Conservation (phyloP, 1,140 invertebrate genomes). For the Cyclina sinensis region DNA sequence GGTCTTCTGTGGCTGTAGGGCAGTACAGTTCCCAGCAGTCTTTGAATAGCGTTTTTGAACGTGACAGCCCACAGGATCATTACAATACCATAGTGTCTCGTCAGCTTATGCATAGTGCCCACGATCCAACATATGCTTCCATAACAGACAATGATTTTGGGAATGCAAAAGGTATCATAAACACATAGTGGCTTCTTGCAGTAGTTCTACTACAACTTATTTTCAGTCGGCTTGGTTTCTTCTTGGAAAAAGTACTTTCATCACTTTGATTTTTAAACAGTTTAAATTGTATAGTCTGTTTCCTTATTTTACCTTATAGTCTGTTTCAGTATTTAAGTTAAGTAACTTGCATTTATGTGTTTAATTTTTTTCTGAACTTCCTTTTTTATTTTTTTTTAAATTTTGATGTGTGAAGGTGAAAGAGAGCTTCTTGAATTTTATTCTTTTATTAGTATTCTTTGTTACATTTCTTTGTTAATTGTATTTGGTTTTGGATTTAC, state of each 20-base stretch:
- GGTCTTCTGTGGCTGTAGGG: constrained; percentile 16
- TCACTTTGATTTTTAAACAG: background rate
- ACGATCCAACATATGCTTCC: constrained; percentile 81
- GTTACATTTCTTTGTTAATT: too few relatives aligned
- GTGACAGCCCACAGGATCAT: constrained; percentile 3
- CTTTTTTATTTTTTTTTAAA: too few relatives aligned
- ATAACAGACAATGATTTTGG: constrained; percentile 72
- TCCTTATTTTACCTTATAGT: too few relatives aligned
- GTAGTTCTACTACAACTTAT: background rate
- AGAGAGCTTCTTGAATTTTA: too few relatives aligned
- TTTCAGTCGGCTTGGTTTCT: background rate
- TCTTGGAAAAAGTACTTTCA: background rate
- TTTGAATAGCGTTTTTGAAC: constrained; percentile 66
- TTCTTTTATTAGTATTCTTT: too few relatives aligned
- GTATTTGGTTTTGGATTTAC: too few relatives aligned
- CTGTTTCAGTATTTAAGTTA: too few relatives aligned
- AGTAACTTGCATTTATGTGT: too few relatives aligned
- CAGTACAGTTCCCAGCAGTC: constrained; percentile 64
- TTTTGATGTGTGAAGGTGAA: too few relatives aligned
- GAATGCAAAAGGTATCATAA: constrained; percentile 49
- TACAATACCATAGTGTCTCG: constrained; percentile 67
- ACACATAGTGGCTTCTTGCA: constrained; percentile 29
- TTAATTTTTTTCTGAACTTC: too few relatives aligned
- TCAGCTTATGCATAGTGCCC: constrained; percentile 68
- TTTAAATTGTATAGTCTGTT: too few relatives aligned